phyloP scores from a whole-genome alignment of 2,888 invertebrate genomes.

The Hypolimnas misippus region DNA sequence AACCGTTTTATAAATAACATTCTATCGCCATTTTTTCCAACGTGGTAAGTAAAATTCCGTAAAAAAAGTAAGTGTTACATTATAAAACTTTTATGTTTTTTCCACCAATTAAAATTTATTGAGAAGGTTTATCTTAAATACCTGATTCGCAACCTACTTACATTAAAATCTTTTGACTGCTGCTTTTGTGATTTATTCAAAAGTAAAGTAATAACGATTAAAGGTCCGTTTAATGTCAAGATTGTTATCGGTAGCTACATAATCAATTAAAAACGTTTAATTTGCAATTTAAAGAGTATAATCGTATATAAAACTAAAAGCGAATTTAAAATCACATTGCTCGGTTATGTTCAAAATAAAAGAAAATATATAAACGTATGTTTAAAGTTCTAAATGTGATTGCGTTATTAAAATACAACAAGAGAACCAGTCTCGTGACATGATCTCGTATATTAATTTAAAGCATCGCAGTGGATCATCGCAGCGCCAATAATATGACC shows the following conservation, averaged over 20 bases:
- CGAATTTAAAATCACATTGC: neutral
- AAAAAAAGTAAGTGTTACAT: neutral
- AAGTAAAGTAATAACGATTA: conserved; percentile 28
- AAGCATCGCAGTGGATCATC: conserved; percentile 64
- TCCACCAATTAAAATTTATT: conserved; percentile 25
- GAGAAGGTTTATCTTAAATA: conserved; percentile 30
- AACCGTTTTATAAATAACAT: too few species aligned
- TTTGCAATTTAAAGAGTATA: conserved; percentile 10
- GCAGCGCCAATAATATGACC: conserved; percentile 65
- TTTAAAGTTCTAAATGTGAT: conserved; percentile 5
- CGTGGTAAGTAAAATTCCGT: too few species aligned
- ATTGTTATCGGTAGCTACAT: conserved; percentile 22
- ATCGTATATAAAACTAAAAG: neutral
- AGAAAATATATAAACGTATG: neutral
- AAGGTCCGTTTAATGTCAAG: conserved; percentile 29
- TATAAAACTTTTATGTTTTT: conserved; percentile 3
- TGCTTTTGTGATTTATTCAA: conserved; percentile 32
- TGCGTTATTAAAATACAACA: conserved; percentile 12
- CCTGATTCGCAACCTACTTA: conserved; percentile 25
- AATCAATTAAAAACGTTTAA: conserved; percentile 33
- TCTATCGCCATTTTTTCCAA: too few species aligned
- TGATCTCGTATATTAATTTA: conserved; percentile 62
- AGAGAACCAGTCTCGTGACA: conserved; percentile 46
- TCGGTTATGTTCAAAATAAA: neutral
- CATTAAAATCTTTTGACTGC: conserved; percentile 29